Evolutionary conservation across 2,113 vertebrate genomes (phyloP).

Genomic region (Catharus fuscescens): DNA sequence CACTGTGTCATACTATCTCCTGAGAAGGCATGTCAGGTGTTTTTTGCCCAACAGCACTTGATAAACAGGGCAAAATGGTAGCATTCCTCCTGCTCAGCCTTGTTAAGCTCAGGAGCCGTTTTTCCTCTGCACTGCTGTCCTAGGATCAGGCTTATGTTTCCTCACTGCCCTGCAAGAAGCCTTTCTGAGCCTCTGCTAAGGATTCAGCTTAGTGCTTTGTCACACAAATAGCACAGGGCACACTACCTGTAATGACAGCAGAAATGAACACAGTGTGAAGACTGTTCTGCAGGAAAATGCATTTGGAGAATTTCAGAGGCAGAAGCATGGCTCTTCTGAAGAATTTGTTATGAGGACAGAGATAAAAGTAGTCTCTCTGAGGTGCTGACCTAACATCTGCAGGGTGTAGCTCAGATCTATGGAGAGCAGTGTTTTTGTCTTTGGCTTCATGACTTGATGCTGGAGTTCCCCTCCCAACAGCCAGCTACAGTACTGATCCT

Average conservation of each 20-base stretch:
- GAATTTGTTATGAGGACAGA: neutral
- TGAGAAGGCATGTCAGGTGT: neutral
- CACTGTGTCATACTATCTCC: neutral
- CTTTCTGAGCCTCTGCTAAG: neutral
- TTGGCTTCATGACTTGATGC: neutral
- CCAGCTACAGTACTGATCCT: neutral
- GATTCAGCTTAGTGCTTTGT: accelerated
- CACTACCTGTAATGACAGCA: neutral
- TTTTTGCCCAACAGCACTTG: neutral
- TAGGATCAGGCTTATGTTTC: neutral
- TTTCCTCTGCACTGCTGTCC: neutral
- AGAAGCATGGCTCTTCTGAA: neutral
- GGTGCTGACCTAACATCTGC: neutral
- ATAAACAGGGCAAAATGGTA: neutral
- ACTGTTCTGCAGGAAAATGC: neutral
- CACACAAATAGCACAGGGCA: neutral
- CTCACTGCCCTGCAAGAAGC: neutral
- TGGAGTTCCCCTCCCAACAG: neutral
- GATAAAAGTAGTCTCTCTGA: neutral
- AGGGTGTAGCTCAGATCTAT: neutral
- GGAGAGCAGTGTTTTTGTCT: neutral
- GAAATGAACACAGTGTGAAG: neutral
- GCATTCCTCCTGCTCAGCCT: neutral
- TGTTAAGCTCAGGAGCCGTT: neutral
- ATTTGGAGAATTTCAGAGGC: neutral